Conservation (phyloP, 2,797 vertebrate species). For the Melanotaenia pygmaea region DNA sequence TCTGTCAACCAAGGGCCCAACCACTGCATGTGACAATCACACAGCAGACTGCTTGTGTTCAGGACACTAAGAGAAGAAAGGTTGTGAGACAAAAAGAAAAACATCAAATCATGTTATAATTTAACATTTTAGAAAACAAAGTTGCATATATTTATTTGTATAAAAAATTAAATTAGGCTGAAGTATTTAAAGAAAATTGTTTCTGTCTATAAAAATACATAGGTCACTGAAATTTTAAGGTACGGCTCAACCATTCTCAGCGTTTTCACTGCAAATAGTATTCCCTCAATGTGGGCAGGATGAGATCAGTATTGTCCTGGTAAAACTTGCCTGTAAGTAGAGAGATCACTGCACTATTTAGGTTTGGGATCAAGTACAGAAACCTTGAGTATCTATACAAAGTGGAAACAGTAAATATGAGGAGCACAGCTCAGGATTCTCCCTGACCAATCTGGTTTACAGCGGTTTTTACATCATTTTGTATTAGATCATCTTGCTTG, state of each 20-base stretch:
- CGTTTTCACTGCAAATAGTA: not conserved
- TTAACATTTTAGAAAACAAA: not conserved
- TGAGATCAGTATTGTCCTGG: not conserved
- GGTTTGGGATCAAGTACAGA: not conserved
- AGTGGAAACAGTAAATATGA: not conserved
- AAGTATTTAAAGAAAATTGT: not conserved
- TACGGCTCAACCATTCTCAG: not conserved
- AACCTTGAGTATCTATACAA: not conserved
- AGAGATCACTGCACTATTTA: not conserved
- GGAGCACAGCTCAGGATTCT: not conserved
- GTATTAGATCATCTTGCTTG: not conserved
- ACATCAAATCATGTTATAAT: not conserved
- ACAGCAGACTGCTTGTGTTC: constrained; percentile 93
- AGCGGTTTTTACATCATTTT: not conserved
- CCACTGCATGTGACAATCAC: constrained; percentile 95
- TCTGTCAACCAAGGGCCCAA: constrained; percentile 87
- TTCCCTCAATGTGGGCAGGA: not conserved
- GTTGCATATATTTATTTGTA: not conserved
- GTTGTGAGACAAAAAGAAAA: not conserved
- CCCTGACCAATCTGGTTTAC: not conserved
- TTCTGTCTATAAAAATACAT: not conserved
- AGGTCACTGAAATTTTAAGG: not conserved
- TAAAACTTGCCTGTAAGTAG: not conserved
- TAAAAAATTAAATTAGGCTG: not conserved
- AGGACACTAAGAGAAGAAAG: constrained; percentile 80